Evolutionary conservation across 2,888 invertebrate genomes (phyloP), one percentile per base, ranked within the genome.

Genomic region (Eulithis prunata): DNA sequence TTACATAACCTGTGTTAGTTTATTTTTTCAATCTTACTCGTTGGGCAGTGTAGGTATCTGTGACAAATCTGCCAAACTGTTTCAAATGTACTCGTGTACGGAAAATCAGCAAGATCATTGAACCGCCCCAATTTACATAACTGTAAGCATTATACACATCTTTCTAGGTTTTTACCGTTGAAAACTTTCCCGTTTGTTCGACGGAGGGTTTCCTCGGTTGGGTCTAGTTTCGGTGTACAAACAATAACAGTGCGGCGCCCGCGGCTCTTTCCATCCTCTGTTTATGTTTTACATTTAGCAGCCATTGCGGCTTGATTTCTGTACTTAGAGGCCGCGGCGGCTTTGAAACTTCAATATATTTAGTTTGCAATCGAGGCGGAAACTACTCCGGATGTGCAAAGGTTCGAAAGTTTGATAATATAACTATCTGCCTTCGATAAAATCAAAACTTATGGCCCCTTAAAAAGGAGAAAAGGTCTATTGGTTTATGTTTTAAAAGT

Each of bases 201-300:
- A 63, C 67, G 71, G 74, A 62, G 66, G 66, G 65, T 62, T 80
- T 79, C 77, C 76, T 76, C 77, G 63, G 75, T 72, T 71, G 74
- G 77, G 80, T 81, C 82, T 86, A 90, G 90, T 90, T 90, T 86
- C 79, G 85, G 84, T 80, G 81, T 77, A 81, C 89, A 90, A 92
- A 92, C 91, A 92, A 91, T 89, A 92, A 91, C 89, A 90, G 78
- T 76, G 83, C 80, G 80, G 78, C 74, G 85, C 85, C 85, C 78
- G 81, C 82, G 82, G 86, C 87, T 69, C 75, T 78, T n/a, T 74
- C 78, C 76, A 69, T 74, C 78, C 78, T 72, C 75, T 91, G 89
- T 91, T 91, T 92, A 88, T 89, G 87, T 92, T 91, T 85, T 78
- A 80, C 84, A 86, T 90, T 90, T 85, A 86, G 84, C 76, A 83